Evolutionary conservation across 2,888 invertebrate genomes (phyloP).

Genomic region (Patella depressa): DNA sequence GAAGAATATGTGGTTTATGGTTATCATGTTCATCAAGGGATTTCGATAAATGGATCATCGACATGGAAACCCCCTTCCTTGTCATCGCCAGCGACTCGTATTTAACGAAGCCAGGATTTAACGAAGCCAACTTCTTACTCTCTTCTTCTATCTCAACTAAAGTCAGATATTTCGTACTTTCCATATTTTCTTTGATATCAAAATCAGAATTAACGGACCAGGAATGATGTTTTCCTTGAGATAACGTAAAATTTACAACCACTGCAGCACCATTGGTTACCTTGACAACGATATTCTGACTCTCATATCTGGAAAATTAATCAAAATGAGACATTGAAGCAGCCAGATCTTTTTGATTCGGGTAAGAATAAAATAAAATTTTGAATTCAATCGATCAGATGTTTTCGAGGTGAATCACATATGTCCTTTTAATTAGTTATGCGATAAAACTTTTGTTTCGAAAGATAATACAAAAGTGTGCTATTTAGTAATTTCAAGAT

Average conservation of each 20-base stretch:
- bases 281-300: constrained; percentile 77
- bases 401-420: too few relatives aligned
- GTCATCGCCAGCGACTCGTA: constrained; percentile 41
- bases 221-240: constrained; percentile 78
- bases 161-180: constrained; percentile 77
- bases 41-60: constrained; percentile 52
- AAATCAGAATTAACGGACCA: constrained; percentile 77
- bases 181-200: constrained; percentile 71
- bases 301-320: constrained; percentile 51
- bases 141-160: constrained; percentile 77
- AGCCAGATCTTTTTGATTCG: too few relatives aligned
- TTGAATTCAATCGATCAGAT: too few relatives aligned
- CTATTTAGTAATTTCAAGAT: too few relatives aligned
- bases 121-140: constrained; percentile 37
- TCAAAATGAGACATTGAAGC: too few relatives aligned
- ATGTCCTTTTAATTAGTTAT: too few relatives aligned
- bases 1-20: constrained; percentile 83
- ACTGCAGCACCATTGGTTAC: constrained; percentile 76
- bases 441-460: too few relatives aligned
- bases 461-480: too few relatives aligned
- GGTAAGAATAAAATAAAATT: too few relatives aligned
- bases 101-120: constrained; percentile 30
- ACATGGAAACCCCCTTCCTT: constrained; percentile 39
- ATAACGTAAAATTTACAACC: constrained; percentile 83
- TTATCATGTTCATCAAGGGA: constrained; percentile 40